A percentile compares a stretch with the other conserved stretches of the same genome.
Conservation (phyloP, 2,888 invertebrate species). For the Lepas anatifera region DNA sequence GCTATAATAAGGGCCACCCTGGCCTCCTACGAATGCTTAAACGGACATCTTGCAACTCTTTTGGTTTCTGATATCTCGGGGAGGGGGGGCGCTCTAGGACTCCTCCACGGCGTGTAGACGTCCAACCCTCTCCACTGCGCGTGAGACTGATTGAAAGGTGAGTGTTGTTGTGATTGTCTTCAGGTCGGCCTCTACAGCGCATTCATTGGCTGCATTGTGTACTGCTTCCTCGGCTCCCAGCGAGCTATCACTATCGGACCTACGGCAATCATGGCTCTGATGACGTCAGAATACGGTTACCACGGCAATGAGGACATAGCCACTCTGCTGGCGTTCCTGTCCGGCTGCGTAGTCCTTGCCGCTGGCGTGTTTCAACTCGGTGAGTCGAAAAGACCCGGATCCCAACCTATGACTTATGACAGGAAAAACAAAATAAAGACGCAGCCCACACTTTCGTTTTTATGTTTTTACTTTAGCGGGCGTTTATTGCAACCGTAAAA, state of each 20-base stretch:
- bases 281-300: conserved; percentile 33
- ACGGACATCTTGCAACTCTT: no score
- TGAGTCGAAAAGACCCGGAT: conserved; percentile 38
- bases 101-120: no score
- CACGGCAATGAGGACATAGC: conserved; percentile 24
- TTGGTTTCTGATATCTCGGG: no score
- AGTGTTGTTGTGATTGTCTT: conserved; percentile 13
- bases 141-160: no score
- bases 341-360: conserved; percentile 28
- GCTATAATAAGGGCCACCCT: no score
- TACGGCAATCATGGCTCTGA: conserved; percentile 39
- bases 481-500: no score
- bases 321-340: conserved; percentile 28
- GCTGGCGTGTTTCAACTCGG: conserved; percentile 29
- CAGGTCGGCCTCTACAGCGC: conserved; percentile 41
- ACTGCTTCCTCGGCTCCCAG: conserved; percentile 37
- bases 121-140: no score
- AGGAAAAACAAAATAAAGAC: no score
- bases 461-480: no score
- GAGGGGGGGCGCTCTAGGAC: no score
- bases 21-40: no score
- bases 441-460: no score
- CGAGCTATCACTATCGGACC: conserved; percentile 40
- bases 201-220: conserved; percentile 40
- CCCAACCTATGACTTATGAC: neutral